Base-by-base conservation (phyloP, 2,888 invertebrate genomes). In the Harpalus rubripes region DNA sequence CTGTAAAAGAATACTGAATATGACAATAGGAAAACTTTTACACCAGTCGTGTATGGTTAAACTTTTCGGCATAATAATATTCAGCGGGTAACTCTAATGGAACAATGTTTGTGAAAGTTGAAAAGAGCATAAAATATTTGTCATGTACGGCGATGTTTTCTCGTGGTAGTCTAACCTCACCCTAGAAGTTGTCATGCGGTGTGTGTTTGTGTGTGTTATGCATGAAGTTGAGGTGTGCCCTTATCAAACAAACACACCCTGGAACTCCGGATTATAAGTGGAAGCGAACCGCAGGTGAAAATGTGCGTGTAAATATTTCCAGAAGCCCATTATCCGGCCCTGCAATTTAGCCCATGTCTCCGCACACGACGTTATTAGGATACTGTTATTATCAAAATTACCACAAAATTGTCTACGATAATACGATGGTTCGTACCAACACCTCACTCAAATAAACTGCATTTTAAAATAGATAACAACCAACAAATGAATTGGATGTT, bases 201-300 rank as follows among this genome's bases (percentile, higher is more conserved):
- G 72, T 8, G 1, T 74, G 18, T 44, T 41, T 74, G 72, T 10
- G 16, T 74, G 18, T 44, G 72, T 74, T 74, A 74, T 44, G 72
- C 22, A 26, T 44, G 44, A 74, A 74, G 72, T 74, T 74, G 72
- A 16, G 44, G 15, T 44, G 72, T 44, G 72, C 44, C 44, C 72
- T 74, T 74, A 74, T 74, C 72, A 74, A 74, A 74, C 72, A 74
- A 74, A 74, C 72, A 74, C 72, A 74, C 72, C 72, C 72, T 18
- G 72, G 72, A 22, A 68, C 72, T 10, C 41, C 18, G 72, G 41
- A 52, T 74, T 74, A 74, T 74, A 72, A 72, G 72, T 74, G 72
- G 52, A 52, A 18, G 72, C 72, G 41, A 68, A 74, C 72, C 72
- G 44, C 72, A 74, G 72, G 72, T 74, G 72, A 44, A 44, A 74